Evolutionary conservation across 2,113 vertebrate genomes (phyloP).

Genomic region (Cromileptes altivelis): DNA sequence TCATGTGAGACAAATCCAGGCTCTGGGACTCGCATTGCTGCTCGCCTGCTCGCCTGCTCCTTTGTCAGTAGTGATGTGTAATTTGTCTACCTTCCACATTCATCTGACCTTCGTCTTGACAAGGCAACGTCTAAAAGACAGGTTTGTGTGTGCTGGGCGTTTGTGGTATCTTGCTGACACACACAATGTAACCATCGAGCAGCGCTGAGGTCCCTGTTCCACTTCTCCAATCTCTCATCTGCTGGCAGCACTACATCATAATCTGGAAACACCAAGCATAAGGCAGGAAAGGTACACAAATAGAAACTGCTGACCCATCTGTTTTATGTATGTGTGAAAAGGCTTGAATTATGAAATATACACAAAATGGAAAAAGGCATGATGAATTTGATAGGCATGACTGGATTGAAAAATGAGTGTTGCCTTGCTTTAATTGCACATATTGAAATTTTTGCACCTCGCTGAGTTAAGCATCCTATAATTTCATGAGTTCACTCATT

Average conservation of each 20-base stretch:
- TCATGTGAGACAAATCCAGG: conserved; percentile 72
- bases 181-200: conserved; percentile 45
- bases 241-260: conserved; percentile 64
- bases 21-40: conserved; percentile 43
- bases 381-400: conserved; percentile 80
- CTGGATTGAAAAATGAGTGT: conserved; percentile 77
- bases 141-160: conserved; percentile 62
- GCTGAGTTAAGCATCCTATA: conserved; percentile 72
- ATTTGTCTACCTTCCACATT: conserved; percentile 76
- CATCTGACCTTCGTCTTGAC: conserved; percentile 73
- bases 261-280: conserved; percentile 50
- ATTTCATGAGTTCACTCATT: conserved; percentile 61
- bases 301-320: conserved; percentile 76
- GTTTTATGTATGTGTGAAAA: conserved; percentile 48
- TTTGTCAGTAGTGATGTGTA: conserved; percentile 67
- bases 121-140: conserved; percentile 61
- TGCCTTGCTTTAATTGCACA: conserved; percentile 78
- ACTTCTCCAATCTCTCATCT: conserved; percentile 62
- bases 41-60: conserved; percentile 37
- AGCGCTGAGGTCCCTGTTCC: conserved; percentile 43
- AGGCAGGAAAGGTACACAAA: conserved; percentile 52
- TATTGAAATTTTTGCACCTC: conserved; percentile 71
- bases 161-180: conserved; percentile 68
- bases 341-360: conserved; percentile 59
- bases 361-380: conserved; percentile 50